Evolutionary conservation across 2,888 invertebrate genomes (phyloP).

Genomic region (Parthenolecanium corni): DNA sequence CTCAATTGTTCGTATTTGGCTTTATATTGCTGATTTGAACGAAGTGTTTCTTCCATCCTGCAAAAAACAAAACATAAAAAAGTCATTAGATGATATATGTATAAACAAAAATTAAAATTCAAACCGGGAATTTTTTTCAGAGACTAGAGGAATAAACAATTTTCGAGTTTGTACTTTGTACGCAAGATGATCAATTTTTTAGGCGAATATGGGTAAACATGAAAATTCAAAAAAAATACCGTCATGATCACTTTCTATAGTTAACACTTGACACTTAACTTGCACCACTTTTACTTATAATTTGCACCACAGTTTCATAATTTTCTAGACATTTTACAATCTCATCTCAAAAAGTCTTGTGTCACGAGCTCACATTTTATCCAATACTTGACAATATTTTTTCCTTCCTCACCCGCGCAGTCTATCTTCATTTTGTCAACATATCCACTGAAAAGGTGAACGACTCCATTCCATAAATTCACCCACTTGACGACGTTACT

Average conservation of each 20-base stretch:
- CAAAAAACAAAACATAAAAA: constrained; percentile 35
- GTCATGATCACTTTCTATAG: no score
- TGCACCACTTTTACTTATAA: no score
- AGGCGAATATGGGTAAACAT: no score
- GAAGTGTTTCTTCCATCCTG: constrained; percentile 69
- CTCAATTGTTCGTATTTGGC: constrained; percentile 61
- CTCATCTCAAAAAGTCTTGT: no score
- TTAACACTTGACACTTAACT: no score
- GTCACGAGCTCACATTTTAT: no score
- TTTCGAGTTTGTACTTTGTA: neutral
- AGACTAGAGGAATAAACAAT: neutral
- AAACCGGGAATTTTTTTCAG: neutral
- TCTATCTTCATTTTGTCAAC: neutral
- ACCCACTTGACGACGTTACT: neutral
- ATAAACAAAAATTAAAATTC: constrained; percentile 20
- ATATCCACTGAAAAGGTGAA: neutral
- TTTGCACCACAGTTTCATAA: no score
- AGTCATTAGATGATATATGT: constrained; percentile 9
- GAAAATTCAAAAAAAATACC: no score
- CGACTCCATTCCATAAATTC: neutral
- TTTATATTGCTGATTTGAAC: constrained; percentile 61
- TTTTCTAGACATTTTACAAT: no score
- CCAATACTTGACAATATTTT: no score
- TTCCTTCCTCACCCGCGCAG: neutral
- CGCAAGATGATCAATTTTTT: no score